Evolutionary conservation across 2,888 invertebrate genomes (phyloP), one percentile per base, ranked within the genome.

Genomic region (Carpatolechia fugitivella): DNA sequence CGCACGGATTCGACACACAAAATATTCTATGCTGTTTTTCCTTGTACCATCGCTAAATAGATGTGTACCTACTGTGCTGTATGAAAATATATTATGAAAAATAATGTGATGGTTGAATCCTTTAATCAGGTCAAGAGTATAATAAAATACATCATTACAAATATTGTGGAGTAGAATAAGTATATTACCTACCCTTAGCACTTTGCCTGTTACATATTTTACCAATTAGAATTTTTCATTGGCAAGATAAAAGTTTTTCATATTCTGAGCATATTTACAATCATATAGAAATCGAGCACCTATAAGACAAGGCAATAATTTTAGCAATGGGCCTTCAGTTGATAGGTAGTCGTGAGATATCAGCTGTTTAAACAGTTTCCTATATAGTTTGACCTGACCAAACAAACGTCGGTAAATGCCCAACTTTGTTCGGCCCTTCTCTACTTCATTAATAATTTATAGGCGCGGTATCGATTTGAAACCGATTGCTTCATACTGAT

Each of bases 281-380:
- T n/a, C n/a, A n/a, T n/a, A n/a, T n/a, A n/a, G n/a, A 33, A 2
- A 11, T n/a, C 33, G 11, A 33, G 38, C 13, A 38, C 3, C 3
- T 38, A 38, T 3, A 7, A 41, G 20, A 38, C 14, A 20, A 41
- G 20, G 41, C 41, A 11, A 20, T 41, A 8, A 11, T 41, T 18
- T 41, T 41, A 20, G 41, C 41, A 16, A 20, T 20, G 18, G 41
- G 41, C 77, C 80, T 80, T 78, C 76, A 72, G 68, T 60, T 64
- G 56, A 59, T 65, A 72, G 65, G 68, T 59, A 64, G 60, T 72
- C 70, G 69, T 76, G 72, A 74, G 11, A 69, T 76, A 63, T 68
- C 64, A 70, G 66, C 65, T 68, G 64, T 60, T 68, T 66, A 65
- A 67, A 68, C 57, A 74, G 13, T 40, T 51, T 31, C 16, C 30